phyloP scores from a whole-genome alignment of 2,797 vertebrate species.

The Bucorvus abyssinicus region DNA sequence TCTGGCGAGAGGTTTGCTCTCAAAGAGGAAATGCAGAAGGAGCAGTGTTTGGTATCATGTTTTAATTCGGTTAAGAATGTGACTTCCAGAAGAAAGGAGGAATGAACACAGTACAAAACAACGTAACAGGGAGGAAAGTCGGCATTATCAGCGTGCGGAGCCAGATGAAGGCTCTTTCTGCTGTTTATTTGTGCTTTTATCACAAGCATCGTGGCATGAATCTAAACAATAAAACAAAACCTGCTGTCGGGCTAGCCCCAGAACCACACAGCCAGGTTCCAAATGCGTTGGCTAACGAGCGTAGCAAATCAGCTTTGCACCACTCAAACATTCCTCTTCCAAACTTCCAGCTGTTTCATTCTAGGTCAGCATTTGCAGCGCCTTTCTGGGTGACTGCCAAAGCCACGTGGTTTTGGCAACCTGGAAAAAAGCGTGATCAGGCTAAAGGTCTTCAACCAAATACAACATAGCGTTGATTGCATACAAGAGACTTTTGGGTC shows the following conservation, averaged over 20 bases:
- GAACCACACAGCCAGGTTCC: conserved; percentile 17
- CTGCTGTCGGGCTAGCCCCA: conserved; percentile 4
- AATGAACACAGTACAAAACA: not conserved
- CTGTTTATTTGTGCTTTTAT: conserved; percentile 13
- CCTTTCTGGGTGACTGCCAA: not conserved
- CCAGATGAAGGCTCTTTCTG: not conserved
- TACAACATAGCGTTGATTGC: not conserved
- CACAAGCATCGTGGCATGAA: not conserved
- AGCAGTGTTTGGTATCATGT: conserved; percentile 48
- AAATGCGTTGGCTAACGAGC: not conserved
- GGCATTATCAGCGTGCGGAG: rapidly evolving
- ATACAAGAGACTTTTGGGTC: not conserved
- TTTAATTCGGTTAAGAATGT: conserved; percentile 49
- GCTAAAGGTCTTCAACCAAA: not conserved
- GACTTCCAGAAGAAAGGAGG: conserved; percentile 30
- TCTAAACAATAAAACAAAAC: conserved; percentile 23
- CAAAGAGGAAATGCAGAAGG: conserved; percentile 44
- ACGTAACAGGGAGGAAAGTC: not conserved
- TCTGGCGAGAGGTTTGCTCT: conserved; percentile 25
- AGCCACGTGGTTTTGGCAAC: not conserved
- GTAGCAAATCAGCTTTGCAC: conserved; percentile 45
- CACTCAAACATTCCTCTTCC: conserved; percentile 10
- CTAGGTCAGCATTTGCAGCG: not conserved
- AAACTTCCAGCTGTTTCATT: conserved; percentile 55
- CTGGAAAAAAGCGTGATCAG: not conserved